Percentiles rank a stretch among this genome's conserved stretches.
These are phyloP conservation scores for Eudemis profundana DNA, from an alignment of 2,888 invertebrate species.

Conservation along the genomic window DNA sequence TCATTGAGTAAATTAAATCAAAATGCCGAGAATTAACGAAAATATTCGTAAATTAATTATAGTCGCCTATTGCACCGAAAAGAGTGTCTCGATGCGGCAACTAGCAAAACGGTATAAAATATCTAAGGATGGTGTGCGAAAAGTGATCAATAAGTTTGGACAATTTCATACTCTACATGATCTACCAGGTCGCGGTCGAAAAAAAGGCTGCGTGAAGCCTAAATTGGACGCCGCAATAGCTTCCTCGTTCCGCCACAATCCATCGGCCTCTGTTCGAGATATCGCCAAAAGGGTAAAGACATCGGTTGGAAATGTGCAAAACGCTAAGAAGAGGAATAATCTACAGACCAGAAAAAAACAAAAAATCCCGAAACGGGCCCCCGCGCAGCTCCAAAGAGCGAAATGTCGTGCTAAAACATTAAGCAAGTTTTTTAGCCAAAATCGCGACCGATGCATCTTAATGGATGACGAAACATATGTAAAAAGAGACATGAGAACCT, in stretches of 20 bases:
- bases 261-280: conserved; percentile 3
- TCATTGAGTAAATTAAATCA: background rate
- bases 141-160: background rate
- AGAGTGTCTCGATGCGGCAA: conserved; percentile 5
- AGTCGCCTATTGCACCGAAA: background rate
- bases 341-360: background rate
- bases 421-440: too few species aligned
- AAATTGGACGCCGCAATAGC: background rate
- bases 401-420: too few species aligned
- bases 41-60: background rate
- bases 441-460: too few species aligned
- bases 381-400: too few species aligned
- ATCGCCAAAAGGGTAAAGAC: background rate
- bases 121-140: background rate
- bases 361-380: too few species aligned
- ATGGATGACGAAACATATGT: conserved; percentile 13
- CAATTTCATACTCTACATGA: background rate
- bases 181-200: conserved; percentile 9
- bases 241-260: background rate
- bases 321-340: too few species aligned
- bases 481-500: conserved; percentile 3
- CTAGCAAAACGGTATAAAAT: conserved; percentile 3
- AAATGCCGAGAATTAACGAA: background rate
- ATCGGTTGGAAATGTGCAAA: too few species aligned
- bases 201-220: background rate